These are phyloP conservation scores for Gnathonemus longibarbis DNA, from an alignment of 2,113 vertebrate genomes.

Conservation along the genomic window DNA sequence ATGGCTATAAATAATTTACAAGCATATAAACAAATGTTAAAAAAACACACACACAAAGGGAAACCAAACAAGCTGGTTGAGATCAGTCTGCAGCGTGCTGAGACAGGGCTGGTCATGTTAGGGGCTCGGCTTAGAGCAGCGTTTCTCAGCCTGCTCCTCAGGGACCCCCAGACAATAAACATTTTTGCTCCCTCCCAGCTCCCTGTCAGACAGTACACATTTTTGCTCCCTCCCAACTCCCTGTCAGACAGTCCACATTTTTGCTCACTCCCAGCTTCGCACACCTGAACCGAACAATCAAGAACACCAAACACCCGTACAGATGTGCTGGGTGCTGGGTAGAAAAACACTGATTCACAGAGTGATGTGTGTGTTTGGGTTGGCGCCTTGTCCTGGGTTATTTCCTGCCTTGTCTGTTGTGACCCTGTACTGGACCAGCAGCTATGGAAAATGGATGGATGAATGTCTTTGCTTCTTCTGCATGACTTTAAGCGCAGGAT, in stretches of 20 bases:
- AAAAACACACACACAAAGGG: not conserved
- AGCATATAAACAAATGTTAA: not conserved
- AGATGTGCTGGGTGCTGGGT: not conserved
- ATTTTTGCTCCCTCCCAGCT: not conserved
- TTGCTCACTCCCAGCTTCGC: not conserved
- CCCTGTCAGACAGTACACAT: not conserved
- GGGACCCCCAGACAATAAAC: not conserved
- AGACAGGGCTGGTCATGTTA: not conserved
- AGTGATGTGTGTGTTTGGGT: not conserved
- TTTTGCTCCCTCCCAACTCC: not conserved
- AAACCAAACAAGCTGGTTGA: not conserved
- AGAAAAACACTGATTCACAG: not conserved
- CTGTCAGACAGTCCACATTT: no score
- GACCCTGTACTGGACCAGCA: not conserved
- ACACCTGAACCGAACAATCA: not conserved
- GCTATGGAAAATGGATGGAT: not conserved
- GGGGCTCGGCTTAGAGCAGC: not conserved
- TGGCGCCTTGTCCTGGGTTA: not conserved
- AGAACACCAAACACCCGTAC: not conserved
- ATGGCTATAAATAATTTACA: not conserved
- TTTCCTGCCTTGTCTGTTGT: not conserved
- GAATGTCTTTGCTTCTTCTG: not conserved
- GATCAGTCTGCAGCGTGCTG: not conserved
- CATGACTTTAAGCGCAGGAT: not conserved
- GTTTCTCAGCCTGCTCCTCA: not conserved